A percentile compares a stretch with the other conserved stretches of the same genome.
Conservation (phyloP, 2,888 invertebrate genomes). For the Drosophila meridionalis region DNA sequence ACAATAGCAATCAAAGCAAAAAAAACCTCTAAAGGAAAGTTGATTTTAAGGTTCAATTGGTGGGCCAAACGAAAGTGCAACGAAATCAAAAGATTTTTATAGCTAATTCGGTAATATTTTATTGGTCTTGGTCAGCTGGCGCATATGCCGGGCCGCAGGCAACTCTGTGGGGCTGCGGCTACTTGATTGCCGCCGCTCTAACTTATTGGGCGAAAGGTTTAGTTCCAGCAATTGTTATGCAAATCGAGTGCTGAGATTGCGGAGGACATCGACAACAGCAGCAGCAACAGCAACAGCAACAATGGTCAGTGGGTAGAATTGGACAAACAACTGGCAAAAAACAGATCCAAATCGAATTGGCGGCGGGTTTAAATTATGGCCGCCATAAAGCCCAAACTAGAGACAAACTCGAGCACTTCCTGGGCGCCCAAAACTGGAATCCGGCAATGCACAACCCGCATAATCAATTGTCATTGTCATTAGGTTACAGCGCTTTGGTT, state of each 20-base stretch:
- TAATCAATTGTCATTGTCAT: conserved; percentile 77
- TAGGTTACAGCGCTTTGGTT: conserved; percentile 47
- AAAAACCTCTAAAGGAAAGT: conserved; percentile 55
- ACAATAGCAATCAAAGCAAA: conserved; percentile 9
- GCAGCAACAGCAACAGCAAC: conserved; percentile 28
- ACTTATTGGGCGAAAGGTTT: conserved; percentile 76
- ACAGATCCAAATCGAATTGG: conserved; percentile 65
- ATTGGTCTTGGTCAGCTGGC: conserved; percentile 56
- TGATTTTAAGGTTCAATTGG: conserved; percentile 65
- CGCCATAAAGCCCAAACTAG: conserved; percentile 61
- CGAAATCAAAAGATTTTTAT: conserved; percentile 45
- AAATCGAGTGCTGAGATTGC: conserved; percentile 72
- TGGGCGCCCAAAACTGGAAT: conserved; percentile 47
- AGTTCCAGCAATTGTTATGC: conserved; percentile 73
- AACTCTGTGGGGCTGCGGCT: conserved; percentile 15
- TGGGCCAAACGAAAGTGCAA: conserved; percentile 53
- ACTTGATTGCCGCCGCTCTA: conserved; percentile 20
- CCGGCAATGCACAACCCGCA: conserved; percentile 54
- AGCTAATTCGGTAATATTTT: conserved; percentile 69
- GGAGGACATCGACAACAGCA: conserved; percentile 35
- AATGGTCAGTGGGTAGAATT: conserved; percentile 71
- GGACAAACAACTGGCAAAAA: conserved; percentile 58
- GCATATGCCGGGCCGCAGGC: conserved; percentile 46
- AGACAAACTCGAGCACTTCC: conserved; percentile 59
- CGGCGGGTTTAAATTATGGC: conserved; percentile 67